Conservation (phyloP, 2,113 vertebrate genomes). For the Phalacrocorax pelagicus region DNA sequence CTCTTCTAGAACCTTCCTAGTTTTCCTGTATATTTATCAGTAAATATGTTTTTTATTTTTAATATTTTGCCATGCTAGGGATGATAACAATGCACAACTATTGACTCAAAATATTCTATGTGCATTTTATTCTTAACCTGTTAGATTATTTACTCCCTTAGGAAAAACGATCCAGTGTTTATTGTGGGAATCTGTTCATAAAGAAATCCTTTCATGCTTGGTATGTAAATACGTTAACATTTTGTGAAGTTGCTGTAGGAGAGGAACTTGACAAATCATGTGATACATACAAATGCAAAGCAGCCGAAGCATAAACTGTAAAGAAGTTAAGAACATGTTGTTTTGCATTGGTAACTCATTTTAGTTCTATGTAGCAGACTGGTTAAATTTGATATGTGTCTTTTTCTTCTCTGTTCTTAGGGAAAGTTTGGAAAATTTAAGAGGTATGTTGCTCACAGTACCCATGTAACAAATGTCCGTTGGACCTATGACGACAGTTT, state of each 20-base stretch:
- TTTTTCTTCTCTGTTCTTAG: constrained; percentile 67
- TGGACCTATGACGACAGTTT: constrained; percentile 93
- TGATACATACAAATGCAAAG: neutral
- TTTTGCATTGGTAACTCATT: neutral
- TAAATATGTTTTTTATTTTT: neutral
- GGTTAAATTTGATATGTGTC: neutral
- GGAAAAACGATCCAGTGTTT: neutral
- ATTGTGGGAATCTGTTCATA: neutral
- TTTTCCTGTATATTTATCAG: neutral
- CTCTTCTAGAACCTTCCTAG: neutral
- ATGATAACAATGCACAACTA: neutral
- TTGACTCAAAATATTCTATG: neutral
- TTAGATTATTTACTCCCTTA: neutral
- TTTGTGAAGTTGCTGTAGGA: neutral
- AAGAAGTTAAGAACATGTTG: neutral
- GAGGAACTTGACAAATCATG: neutral
- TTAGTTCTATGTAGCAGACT: neutral
- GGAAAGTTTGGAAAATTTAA: constrained; percentile 97
- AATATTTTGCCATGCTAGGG: neutral
- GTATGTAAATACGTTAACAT: neutral
- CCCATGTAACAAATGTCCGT: constrained; percentile 94
- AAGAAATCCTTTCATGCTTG: neutral
- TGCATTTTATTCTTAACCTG: neutral
- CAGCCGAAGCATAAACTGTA: neutral
- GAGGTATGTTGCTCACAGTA: constrained; percentile 93